A percentile compares a stretch with the other conserved stretches of the same genome.
phyloP scores from a whole-genome alignment of 2,888 invertebrate genomes.

The Leuctra nigra region DNA sequence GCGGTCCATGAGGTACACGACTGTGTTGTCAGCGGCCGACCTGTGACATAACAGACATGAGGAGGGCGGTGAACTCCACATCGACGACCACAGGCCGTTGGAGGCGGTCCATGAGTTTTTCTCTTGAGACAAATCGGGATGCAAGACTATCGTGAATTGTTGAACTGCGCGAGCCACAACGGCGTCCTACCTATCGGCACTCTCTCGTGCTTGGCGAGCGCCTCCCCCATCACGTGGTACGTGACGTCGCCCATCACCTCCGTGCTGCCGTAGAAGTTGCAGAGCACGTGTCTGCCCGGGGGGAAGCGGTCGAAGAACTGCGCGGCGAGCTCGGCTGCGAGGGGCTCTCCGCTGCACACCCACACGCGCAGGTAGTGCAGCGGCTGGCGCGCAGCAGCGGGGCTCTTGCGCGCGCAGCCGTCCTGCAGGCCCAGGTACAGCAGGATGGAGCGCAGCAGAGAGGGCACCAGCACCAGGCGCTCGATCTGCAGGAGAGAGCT shows the following conservation, averaged over 20 bases:
- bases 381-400: conserved; percentile 8
- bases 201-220: conserved; percentile 46
- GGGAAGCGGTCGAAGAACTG: conserved; percentile 71
- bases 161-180: too few species aligned
- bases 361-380: conserved; percentile 62
- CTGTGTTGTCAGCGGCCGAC: conserved; percentile 73
- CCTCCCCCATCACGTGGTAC: conserved; percentile 58
- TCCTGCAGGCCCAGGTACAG: conserved; percentile 46
- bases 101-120: conserved; percentile 68
- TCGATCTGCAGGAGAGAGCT: conserved; percentile 64
- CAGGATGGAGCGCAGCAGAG: conserved; percentile 68
- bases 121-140: too few species aligned
- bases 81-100: conserved; percentile 62
- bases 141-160: too few species aligned
- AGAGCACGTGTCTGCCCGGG: conserved; percentile 57
- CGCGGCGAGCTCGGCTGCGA: conserved; percentile 60
- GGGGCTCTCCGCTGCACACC: conserved; percentile 83
- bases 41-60: conserved; percentile 40
- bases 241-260: conserved; percentile 91
- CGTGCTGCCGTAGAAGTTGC: conserved; percentile 88
- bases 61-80: too few species aligned
- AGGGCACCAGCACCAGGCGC: conserved; percentile 78
- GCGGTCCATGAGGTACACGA: conserved; percentile 70
- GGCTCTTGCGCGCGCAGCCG: conserved; percentile 26
- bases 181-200: conserved; percentile 78